These are phyloP conservation scores for Heteractis magnifica DNA, from an alignment of 92 coral and sea anemone species.

Conservation along the genomic window DNA sequence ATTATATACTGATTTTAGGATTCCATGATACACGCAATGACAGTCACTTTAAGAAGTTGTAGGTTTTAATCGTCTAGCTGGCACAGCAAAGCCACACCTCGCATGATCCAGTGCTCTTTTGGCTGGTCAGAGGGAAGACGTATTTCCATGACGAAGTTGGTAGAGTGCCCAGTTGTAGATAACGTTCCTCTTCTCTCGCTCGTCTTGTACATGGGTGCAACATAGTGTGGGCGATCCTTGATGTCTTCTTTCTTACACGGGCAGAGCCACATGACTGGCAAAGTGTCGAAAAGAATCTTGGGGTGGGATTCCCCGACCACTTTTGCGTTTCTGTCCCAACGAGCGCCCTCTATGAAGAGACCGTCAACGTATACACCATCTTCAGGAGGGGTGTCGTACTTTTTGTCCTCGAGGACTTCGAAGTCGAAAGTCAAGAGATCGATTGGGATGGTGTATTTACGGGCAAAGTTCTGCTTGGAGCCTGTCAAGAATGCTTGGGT, in stretches of 20 bases:
- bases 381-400: slow-evolving; percentile 87
- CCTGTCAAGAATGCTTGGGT: slow-evolving; percentile 99
- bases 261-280: slow-evolving; percentile 95
- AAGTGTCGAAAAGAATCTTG: slow-evolving; percentile 74
- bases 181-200: slow-evolving; percentile 98
- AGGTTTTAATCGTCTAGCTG: slow-evolving; percentile 82
- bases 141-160: slow-evolving; percentile 99
- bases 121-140: slow-evolving; percentile 99
- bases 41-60: neutral
- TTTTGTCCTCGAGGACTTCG: slow-evolving; percentile 89
- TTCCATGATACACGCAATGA: neutral
- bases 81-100: slow-evolving; percentile 96
- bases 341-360: slow-evolving; percentile 95
- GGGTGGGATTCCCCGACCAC: slow-evolving; percentile 93
- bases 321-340: slow-evolving; percentile 86
- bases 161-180: slow-evolving; percentile 98
- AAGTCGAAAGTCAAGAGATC: slow-evolving; percentile 91
- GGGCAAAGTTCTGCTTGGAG: slow-evolving; percentile 95
- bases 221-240: slow-evolving; percentile 78
- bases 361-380: slow-evolving; percentile 96
- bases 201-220: slow-evolving; percentile 96
- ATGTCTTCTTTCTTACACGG: slow-evolving; percentile 97
- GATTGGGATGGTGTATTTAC: slow-evolving; percentile 97
- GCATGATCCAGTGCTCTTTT: slow-evolving; percentile 98
- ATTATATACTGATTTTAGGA: no score